Conservation (phyloP, 2,888 invertebrate genomes). For the Lucinisca nassula region DNA sequence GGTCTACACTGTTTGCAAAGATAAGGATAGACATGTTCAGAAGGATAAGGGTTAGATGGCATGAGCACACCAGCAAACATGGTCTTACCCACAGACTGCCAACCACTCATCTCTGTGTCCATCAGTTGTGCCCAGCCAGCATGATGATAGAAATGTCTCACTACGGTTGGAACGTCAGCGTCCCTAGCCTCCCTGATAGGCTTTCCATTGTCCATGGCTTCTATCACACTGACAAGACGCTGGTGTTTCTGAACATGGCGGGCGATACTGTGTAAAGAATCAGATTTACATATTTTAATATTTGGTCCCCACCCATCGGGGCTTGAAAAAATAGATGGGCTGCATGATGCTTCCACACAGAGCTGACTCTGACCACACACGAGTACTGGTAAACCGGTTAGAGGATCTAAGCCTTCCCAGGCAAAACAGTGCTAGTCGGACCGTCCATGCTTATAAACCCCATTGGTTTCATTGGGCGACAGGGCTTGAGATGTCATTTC, state of each 20-base stretch:
- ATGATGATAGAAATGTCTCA: slow-evolving; percentile 89
- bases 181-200: slow-evolving; percentile 88
- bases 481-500: too few species aligned
- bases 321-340: too few species aligned
- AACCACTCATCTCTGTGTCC: slow-evolving; percentile 87
- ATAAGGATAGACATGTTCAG: not conserved
- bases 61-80: not conserved
- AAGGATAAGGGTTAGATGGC: not conserved
- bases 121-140: slow-evolving; percentile 89
- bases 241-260: slow-evolving; percentile 89
- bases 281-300: too few species aligned
- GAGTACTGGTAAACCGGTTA: too few species aligned
- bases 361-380: too few species aligned
- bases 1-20: too few species aligned
- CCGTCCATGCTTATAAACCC: too few species aligned
- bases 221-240: slow-evolving; percentile 89
- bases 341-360: too few species aligned
- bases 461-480: too few species aligned
- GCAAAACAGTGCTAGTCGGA: too few species aligned
- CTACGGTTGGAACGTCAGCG: slow-evolving; percentile 88
- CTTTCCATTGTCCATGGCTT: slow-evolving; percentile 88
- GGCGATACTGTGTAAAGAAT: slow-evolving; percentile 89
- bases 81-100: slow-evolving; percentile 87
- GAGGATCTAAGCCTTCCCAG: too few species aligned
- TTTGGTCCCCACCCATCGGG: too few species aligned